Evolutionary conservation across 2,888 invertebrate genomes (phyloP), one percentile per base, ranked within the genome.

Genomic region (Pegoplata infirma): DNA sequence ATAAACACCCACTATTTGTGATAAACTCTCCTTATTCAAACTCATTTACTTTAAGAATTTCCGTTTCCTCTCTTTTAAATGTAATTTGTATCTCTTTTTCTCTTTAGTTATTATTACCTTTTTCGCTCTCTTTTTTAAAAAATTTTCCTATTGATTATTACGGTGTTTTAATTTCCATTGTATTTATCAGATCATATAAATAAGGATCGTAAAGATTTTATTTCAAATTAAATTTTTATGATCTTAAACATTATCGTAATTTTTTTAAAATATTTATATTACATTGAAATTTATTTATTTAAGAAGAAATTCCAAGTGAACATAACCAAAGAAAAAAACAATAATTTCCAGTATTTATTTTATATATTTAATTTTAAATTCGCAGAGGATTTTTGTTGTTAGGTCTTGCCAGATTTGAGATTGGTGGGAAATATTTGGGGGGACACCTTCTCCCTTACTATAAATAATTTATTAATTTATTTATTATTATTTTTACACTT

Each of bases 241-340:
- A 56, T 61, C 49, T 47, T 56, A 76, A 58, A 47, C 23, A 56
- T 77, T 68, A 73, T 28, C 56, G 67, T 71, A 69, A 59, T 76
- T 75, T 80, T n/a, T 75, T 76, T 73, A 81, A 84, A 82, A 82
- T 83, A 83, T 83, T 84, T 84, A 82, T 81, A 81, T 81, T 72
- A 63, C 76, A 71, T 49, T 44, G 73, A 55, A 51, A 80, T 84
- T 84, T 83, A 84, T 84, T 84, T 84, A 83, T 84, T 84, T 84
- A 82, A 82, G 81, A 84, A 83, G 73, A 84, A 82, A 83, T 84
- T 82, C 72, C 61, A 67, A 80, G 66, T 76, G 55, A 75, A 69
- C 80, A 80, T 80, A 69, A 72, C 19, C 6, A 61, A 59, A 64
- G 58, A 21, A 19, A 28, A 64, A 49, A 51, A 46, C 10, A 49